These are phyloP conservation scores for Ceratina japonica DNA, from an alignment of 1,140 invertebrate genomes.

Conservation along the genomic window DNA sequence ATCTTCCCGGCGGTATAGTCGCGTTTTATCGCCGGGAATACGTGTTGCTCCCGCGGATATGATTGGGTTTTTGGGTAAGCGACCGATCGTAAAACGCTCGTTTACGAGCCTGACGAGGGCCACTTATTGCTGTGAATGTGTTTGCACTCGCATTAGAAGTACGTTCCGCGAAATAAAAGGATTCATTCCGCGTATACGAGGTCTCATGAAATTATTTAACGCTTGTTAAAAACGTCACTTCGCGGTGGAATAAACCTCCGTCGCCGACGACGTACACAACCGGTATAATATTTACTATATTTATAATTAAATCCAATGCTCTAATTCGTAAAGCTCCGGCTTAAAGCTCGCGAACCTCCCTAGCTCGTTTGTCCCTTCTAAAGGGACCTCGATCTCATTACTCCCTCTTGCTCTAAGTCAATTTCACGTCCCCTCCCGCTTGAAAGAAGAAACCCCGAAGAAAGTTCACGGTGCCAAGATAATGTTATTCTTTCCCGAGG, in stretches of 20 bases:
- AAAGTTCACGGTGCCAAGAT: slow-evolving; percentile 2
- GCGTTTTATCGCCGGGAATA: not conserved
- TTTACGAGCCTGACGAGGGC: slow-evolving; percentile 52
- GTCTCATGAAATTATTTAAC: not conserved
- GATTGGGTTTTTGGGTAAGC: slow-evolving; percentile 54
- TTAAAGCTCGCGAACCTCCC: not conserved
- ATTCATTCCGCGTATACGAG: not conserved
- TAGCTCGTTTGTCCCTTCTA: not conserved
- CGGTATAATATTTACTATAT: too few relatives aligned
- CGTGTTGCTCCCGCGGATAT: slow-evolving; percentile 22
- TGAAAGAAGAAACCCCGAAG: not conserved
- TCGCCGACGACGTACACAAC: too few relatives aligned
- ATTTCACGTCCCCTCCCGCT: not conserved
- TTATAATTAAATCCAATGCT: too few relatives aligned
- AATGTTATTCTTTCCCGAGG: slow-evolving; percentile 20
- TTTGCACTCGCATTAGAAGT: not conserved
- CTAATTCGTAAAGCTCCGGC: not conserved
- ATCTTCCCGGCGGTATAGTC: not conserved
- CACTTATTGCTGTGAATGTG: not conserved
- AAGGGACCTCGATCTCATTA: slow-evolving; percentile 13
- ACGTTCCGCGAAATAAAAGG: not conserved
- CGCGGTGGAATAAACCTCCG: too few relatives aligned
- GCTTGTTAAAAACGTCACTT: not conserved
- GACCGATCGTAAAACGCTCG: slow-evolving; percentile 40
- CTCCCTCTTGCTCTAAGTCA: not conserved